A percentile compares a stretch with the other conserved stretches of the same genome.
phyloP scores from a whole-genome alignment of 1,140 invertebrate genomes.

The Hestina assimilis region DNA sequence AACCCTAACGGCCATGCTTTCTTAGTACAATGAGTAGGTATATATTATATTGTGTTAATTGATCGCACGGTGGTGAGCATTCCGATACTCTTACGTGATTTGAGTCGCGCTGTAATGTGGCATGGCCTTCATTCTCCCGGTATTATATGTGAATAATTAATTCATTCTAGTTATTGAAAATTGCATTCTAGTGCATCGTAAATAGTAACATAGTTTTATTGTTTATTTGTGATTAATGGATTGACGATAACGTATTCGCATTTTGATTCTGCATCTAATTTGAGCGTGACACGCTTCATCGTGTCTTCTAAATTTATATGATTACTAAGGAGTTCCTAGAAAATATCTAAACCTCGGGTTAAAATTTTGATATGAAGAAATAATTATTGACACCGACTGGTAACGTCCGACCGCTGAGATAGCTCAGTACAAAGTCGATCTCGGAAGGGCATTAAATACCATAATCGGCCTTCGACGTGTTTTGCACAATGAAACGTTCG shows the following conservation, averaged over 20 bases:
- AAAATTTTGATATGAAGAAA: too few species aligned
- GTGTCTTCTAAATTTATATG: slow-evolving; percentile 12
- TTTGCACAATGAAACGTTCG: neutral
- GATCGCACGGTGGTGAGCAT: slow-evolving; percentile 50
- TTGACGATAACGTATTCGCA: slow-evolving; percentile 35
- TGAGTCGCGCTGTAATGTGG: slow-evolving; percentile 57
- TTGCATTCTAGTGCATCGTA: slow-evolving; percentile 57
- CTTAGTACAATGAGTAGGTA: slow-evolving; percentile 58
- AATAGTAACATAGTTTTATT: slow-evolving; percentile 50
- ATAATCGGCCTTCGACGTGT: too few species aligned
- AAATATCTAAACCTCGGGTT: too few species aligned
- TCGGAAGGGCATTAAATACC: neutral
- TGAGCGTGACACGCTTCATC: slow-evolving; percentile 14
- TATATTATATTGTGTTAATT: slow-evolving; percentile 33
- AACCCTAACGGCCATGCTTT: slow-evolving; percentile 60
- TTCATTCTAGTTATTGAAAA: slow-evolving; percentile 47
- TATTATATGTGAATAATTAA: slow-evolving; percentile 52
- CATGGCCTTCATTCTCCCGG: slow-evolving; percentile 52
- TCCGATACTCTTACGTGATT: slow-evolving; percentile 35
- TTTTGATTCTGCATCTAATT: slow-evolving; percentile 33
- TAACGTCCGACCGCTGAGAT: too few species aligned
- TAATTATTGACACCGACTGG: too few species aligned
- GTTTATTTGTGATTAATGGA: slow-evolving; percentile 44
- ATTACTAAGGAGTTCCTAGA: too few species aligned
- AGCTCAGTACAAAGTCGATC: too few species aligned